Percentiles rank a stretch among this genome's conserved stretches.
These are phyloP conservation scores for Coreoperca whiteheadi DNA, from an alignment of 2,113 vertebrate species.

Conservation along the genomic window DNA sequence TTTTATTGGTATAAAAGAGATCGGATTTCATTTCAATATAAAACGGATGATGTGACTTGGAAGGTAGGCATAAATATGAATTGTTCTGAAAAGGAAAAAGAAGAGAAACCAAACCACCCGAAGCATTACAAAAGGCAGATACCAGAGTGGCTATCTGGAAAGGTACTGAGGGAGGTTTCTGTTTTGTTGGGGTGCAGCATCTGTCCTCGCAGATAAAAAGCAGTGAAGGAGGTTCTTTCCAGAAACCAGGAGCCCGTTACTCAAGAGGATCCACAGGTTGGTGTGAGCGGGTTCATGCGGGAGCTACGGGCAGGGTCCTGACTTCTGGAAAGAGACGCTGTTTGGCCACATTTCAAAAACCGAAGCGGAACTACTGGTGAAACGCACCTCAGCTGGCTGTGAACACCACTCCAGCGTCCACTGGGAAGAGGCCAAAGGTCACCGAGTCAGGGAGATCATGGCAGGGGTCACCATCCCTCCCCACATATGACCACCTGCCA, in stretches of 20 bases:
- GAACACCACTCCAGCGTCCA: too few relatives aligned
- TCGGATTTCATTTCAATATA: constrained; percentile 17
- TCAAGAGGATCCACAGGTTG: too few relatives aligned
- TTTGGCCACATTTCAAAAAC: too few relatives aligned
- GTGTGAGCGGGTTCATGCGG: too few relatives aligned
- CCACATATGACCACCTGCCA: neutral
- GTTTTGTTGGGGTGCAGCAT: neutral
- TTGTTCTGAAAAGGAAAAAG: constrained; percentile 11
- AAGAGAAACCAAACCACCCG: constrained; percentile 11
- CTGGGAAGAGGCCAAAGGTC: too few relatives aligned
- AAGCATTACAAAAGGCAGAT: constrained; percentile 4
- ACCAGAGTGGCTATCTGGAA: neutral
- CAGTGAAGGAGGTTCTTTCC: neutral
- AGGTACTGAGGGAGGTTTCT: neutral
- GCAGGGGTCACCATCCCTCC: too few relatives aligned
- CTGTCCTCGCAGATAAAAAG: neutral
- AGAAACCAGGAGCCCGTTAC: too few relatives aligned
- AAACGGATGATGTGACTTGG: constrained; percentile 22
- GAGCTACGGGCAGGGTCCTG: too few relatives aligned
- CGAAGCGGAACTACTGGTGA: too few relatives aligned
- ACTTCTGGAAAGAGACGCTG: too few relatives aligned
- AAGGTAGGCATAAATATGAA: constrained; percentile 21
- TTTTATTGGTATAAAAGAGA: constrained; percentile 55
- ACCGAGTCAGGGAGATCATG: neutral
- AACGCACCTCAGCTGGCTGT: too few relatives aligned